Evolutionary conservation across 1,140 invertebrate species (phyloP).

Genomic region (Lysiphlebus fabarum): DNA sequence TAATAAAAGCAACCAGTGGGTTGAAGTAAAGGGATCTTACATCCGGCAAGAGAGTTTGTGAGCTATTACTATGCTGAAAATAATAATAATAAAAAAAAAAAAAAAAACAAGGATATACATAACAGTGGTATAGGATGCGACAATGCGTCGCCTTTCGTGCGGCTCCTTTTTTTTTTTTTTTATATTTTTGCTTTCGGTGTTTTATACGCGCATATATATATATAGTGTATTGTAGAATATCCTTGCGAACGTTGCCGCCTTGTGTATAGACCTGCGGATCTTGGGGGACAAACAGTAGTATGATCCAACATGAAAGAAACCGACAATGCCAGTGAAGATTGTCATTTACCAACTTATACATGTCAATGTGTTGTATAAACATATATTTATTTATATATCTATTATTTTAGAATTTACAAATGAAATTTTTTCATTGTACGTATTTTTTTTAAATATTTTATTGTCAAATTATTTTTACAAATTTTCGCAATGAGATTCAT

Average conservation of each 20-base stretch:
- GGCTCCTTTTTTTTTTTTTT: conserved; percentile 27
- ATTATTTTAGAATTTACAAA: too few relatives aligned
- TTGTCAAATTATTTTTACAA: too few relatives aligned
- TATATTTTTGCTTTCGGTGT: conserved; percentile 4
- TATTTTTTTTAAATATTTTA: too few relatives aligned
- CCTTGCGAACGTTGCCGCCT: conserved; percentile 29
- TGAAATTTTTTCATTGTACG: too few relatives aligned
- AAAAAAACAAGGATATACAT: too few relatives aligned
- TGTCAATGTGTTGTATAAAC: conserved; percentile 1
- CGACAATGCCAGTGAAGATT: conserved; percentile 19
- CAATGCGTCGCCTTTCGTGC: conserved; percentile 28
- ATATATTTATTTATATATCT: neutral
- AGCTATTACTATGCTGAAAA: too few relatives aligned
- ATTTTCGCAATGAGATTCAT: too few relatives aligned
- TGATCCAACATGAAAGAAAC: conserved; percentile 42
- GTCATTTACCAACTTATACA: too few relatives aligned
- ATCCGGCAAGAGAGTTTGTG: too few relatives aligned
- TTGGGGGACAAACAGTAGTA: conserved; percentile 35
- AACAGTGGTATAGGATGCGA: conserved; percentile 30
- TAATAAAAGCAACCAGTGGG: too few relatives aligned
- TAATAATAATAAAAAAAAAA: too few relatives aligned
- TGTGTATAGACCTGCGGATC: conserved; percentile 7
- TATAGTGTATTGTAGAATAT: neutral
- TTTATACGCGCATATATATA: conserved; percentile 12
- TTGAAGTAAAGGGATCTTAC: too few relatives aligned